Base-by-base conservation (phyloP, 2,113 vertebrate genomes). In the Plecotus auritus region DNA sequence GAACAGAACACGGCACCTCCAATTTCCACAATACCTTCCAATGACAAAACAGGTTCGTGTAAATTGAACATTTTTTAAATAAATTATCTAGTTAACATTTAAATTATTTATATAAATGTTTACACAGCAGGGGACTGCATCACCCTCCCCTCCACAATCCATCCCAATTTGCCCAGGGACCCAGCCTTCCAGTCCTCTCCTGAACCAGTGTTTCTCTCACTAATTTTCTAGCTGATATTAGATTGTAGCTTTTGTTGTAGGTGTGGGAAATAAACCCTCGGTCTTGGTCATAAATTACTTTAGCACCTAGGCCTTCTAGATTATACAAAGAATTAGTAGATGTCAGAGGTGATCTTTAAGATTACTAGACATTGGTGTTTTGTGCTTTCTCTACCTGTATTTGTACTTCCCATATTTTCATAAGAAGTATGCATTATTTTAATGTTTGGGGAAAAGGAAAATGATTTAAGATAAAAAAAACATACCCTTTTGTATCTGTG, bases 361-460 rank as follows among this genome's bases (percentile, higher is more conserved):
- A 59, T 67, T 69, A 32, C 0, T 37, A 35, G 61, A 45, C 8
- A 59, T 16, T 26, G 69, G 40, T 7, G 6, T 32, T 67, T 66
- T 54, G 28, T 67, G 37, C 37, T 94, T 86, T 78, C 66, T 90
- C 88, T 56, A 72, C 45, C 16, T 80, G 4, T 35, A 23, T 61
- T 47, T 76, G 40, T 56, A 80, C 23, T 54, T 51, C 12, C 12
- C 32, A 16, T 90, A 23, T 61, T 84, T 90, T 61, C 47, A n/a
- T 26, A 42, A 83, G 73, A 89, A 78, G 28, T 22, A 35, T 26
- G 56, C 56, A 73, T 49, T 86, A 59, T 47, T 90, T 93, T 85
- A 81, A 56, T 20, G 74, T 81, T 35, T 35, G 42, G 73, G 73
- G 37, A 28, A 45, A 64, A 83, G 56, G n/a, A 66, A 94, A 72